These are phyloP conservation scores for Xanthorhoe spadicearia DNA, from an alignment of 2,888 invertebrate species.

Conservation along the genomic window DNA sequence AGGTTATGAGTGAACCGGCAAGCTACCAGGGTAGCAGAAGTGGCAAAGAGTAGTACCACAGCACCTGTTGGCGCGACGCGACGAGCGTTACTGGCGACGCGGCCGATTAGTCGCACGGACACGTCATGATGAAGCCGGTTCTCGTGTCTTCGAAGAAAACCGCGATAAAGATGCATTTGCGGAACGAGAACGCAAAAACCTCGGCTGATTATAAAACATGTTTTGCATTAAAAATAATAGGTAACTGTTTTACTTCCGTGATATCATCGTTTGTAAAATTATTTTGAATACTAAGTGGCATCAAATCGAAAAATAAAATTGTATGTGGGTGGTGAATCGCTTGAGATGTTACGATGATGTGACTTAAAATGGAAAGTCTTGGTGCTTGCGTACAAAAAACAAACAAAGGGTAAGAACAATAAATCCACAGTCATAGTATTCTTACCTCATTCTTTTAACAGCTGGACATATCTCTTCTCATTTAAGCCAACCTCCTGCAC, in stretches of 20 bases:
- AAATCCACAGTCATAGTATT: too few relatives aligned
- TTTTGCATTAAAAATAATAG: constrained; percentile 16
- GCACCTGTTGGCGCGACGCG: constrained; percentile 80
- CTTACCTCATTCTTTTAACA: too few relatives aligned
- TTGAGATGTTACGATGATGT: too few relatives aligned
- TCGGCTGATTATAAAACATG: neutral
- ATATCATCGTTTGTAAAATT: neutral
- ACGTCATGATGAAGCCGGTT: constrained; percentile 83
- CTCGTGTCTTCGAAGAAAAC: constrained; percentile 72
- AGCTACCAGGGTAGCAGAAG: constrained; percentile 63
- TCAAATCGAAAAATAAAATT: neutral
- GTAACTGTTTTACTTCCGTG: constrained; percentile 8
- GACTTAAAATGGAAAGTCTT: too few relatives aligned
- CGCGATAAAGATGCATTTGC: constrained; percentile 64
- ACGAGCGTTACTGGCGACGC: constrained; percentile 76
- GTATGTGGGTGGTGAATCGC: too few relatives aligned
- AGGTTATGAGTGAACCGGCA: constrained; percentile 53
- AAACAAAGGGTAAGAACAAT: too few relatives aligned
- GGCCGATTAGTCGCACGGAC: constrained; percentile 74
- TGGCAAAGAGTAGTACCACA: constrained; percentile 60
- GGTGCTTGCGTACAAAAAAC: too few relatives aligned
- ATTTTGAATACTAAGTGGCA: neutral
- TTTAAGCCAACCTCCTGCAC: too few relatives aligned
- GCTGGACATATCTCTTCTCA: too few relatives aligned
- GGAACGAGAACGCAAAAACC: constrained; percentile 49